Evolutionary conservation across 92 coral and sea anemone species (phyloP).

Genomic region (Epizoanthus fatuus): DNA sequence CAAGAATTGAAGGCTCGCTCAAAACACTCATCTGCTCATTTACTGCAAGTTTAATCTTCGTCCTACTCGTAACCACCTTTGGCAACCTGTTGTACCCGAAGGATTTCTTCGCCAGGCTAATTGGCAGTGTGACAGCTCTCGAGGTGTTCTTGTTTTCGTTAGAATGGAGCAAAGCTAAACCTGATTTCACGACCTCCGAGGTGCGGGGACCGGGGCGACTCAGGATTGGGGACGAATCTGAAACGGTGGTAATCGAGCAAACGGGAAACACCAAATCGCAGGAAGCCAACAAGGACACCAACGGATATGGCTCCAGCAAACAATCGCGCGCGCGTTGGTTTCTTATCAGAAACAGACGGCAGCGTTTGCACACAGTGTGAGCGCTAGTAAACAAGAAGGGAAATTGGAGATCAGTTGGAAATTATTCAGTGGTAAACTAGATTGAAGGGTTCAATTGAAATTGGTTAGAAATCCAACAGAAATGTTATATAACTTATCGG

Average conservation of each 20-base stretch:
- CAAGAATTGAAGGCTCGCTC: conserved; percentile 15
- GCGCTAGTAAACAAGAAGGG: no score
- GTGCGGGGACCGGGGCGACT: background rate
- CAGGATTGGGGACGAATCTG: background rate
- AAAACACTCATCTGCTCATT: conserved; percentile 7
- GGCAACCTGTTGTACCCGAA: conserved; percentile 20
- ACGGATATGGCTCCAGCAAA: no score
- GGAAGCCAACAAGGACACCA: background rate
- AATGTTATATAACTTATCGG: no score
- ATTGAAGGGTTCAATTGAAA: no score
- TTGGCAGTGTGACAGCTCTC: background rate
- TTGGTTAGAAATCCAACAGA: no score
- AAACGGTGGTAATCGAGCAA: background rate
- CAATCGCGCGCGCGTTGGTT: no score
- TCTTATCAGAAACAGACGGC: no score
- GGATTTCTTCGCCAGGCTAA: background rate
- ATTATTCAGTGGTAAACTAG: no score
- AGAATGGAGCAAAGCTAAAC: background rate
- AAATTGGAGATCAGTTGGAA: no score
- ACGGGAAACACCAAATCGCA: background rate
- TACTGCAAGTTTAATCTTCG: background rate
- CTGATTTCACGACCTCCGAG: background rate
- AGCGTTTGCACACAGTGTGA: no score
- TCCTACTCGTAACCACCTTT: background rate
- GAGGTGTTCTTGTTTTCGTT: background rate